Evolutionary conservation across 1,140 invertebrate species (phyloP), one percentile per base, ranked within the genome.

Genomic region (Aphaenogaster rudis): DNA sequence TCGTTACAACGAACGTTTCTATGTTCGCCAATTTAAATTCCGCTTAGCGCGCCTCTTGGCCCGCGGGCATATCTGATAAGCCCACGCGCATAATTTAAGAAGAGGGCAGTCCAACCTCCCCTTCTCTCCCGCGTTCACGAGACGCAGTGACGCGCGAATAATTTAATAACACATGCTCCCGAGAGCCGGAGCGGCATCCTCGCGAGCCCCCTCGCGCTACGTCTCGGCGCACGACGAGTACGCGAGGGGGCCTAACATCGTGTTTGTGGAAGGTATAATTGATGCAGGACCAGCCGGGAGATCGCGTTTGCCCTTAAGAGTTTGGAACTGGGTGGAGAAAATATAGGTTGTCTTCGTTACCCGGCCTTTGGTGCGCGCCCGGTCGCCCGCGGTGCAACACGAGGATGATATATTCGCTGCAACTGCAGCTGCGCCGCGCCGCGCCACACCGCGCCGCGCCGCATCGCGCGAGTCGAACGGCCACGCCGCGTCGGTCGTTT

Each of bases 341-440:
- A 95, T 95, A 95, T 94, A 94, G 95, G 95, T 95, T 95, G 94
- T 94, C 94, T 94, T 94, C 90, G 93, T 93, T 92, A 90, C 88
- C 86, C 91, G 91, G 91, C 91, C 92, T 92, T 91, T 91, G 92
- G 90, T 92, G 90, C 88, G 88, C 90, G 69, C 90, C 88, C 89
- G 93, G 92, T 95, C 94, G 94, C 94, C 94, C 88, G 94, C 94
- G 94, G 94, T 94, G 94, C 92, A 94, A 94, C 94, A 94, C 94
- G 92, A 93, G 94, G 94, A 95, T 95, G 95, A 95, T 95, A 94
- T 94, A 95, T 95, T 95, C 92, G 69, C 92, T 91, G 93, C 94
- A 94, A 94, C 93, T 93, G 94, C 94, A 93, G 93, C 93, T 94
- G 94, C 94, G 88, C 93, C 21, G 87, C 57, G 74, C 61, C 79